These are phyloP conservation scores for Numenius arquata DNA, from an alignment of 2,113 vertebrate genomes.

Conservation along the genomic window DNA sequence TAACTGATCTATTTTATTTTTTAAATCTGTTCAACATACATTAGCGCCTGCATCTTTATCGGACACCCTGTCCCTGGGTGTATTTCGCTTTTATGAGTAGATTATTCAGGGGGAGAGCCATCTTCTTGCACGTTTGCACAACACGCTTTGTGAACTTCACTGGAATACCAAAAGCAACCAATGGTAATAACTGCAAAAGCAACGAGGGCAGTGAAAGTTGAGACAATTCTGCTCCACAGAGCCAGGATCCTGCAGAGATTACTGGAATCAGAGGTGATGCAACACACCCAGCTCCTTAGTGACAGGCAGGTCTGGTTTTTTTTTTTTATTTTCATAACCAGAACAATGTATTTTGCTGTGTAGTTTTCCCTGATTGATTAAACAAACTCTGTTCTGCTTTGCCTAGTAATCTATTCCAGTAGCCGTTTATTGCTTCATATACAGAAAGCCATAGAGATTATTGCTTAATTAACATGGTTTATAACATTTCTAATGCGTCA, in stretches of 20 bases:
- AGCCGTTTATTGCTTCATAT: slow-evolving; percentile 68
- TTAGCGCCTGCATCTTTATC: not conserved
- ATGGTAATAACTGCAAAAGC: not conserved
- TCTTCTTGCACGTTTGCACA: not conserved
- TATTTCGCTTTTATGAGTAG: not conserved
- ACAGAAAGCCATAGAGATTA: slow-evolving; percentile 71
- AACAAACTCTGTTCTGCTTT: slow-evolving; percentile 60
- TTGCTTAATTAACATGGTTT: slow-evolving; percentile 77
- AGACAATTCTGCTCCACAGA: not conserved
- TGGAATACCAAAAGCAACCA: not conserved
- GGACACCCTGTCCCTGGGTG: not conserved
- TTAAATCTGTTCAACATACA: not conserved
- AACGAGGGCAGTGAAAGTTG: not conserved
- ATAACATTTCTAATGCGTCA: slow-evolving; percentile 68
- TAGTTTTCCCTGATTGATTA: slow-evolving; percentile 42
- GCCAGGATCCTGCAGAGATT: not conserved
- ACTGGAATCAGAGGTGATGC: not conserved
- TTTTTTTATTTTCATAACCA: not conserved
- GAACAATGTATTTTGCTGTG: not conserved
- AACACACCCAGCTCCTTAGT: not conserved
- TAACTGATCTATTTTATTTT: not conserved
- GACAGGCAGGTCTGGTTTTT: not conserved
- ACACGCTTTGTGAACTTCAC: not conserved
- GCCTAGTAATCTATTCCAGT: slow-evolving; percentile 68
- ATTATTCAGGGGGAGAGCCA: not conserved